Conservation (phyloP, 2,888 invertebrate species). For the Muscina levida region DNA sequence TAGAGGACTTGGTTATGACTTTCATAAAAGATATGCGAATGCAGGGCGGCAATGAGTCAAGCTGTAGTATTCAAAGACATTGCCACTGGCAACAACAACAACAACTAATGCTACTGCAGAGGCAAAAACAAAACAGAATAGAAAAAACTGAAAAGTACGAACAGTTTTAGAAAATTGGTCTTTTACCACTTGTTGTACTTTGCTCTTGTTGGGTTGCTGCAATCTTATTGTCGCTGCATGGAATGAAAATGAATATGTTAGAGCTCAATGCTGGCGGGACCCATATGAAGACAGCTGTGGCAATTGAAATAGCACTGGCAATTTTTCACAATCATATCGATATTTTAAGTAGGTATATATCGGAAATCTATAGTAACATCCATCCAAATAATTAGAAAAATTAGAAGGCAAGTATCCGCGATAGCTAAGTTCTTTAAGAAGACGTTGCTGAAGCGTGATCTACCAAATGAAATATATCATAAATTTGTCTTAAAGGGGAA, state of each 20-base stretch:
- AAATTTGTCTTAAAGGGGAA: no score
- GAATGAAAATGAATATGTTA: neutral
- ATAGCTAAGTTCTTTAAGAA: no score
- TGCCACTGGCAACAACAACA: conserved; percentile 41
- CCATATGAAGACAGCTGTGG: neutral
- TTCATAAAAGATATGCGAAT: conserved; percentile 25
- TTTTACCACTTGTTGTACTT: conserved; percentile 60
- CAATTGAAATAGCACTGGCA: neutral
- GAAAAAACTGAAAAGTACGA: conserved; percentile 34
- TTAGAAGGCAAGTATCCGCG: no score
- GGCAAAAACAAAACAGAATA: conserved; percentile 23
- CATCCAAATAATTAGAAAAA: no score
- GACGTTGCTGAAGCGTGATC: no score
- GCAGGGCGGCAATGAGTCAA: neutral
- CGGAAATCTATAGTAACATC: no score
- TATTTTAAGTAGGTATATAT: no score
- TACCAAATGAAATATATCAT: no score
- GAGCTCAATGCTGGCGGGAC: neutral
- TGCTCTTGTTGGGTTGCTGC: neutral
- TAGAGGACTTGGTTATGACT: conserved; percentile 23
- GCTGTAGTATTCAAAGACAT: neutral
- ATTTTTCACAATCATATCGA: no score
- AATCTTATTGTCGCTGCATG: neutral
- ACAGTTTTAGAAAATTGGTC: conserved; percentile 59
- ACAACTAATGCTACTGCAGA: conserved; percentile 15